A percentile compares a stretch with the other conserved stretches of the same genome.
Evolutionary conservation across 2,888 invertebrate species (phyloP).

Genomic region (Andrena flavipes): DNA sequence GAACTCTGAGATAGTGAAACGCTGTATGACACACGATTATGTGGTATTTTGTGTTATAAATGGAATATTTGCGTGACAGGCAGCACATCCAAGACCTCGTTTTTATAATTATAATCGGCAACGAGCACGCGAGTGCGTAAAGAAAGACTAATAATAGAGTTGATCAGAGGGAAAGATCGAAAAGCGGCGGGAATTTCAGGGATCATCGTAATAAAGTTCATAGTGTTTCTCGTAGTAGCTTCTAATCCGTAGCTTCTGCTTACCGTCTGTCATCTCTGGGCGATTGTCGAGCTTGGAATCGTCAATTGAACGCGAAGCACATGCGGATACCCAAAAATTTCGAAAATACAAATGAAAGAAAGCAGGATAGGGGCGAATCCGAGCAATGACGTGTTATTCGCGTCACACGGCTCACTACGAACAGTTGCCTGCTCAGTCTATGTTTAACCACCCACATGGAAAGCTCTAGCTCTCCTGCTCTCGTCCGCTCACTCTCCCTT

Average conservation of each 20-base stretch:
- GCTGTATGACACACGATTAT: background rate
- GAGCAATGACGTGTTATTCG: conserved; percentile 34
- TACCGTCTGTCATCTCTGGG: conserved; percentile 55
- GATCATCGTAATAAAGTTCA: background rate
- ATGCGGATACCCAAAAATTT: background rate
- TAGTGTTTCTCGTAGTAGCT: too few species aligned
- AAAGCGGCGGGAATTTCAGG: background rate
- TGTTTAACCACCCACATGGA: conserved; percentile 43
- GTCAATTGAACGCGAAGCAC: background rate
- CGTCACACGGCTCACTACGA: conserved; percentile 40
- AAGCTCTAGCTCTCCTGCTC: conserved; percentile 4
- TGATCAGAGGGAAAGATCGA: background rate
- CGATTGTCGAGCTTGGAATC: background rate
- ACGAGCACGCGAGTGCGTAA: background rate
- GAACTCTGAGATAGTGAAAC: background rate
- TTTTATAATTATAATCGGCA: background rate
- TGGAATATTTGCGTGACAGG: background rate
- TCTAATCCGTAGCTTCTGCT: conserved; percentile 27
- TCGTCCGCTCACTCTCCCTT: background rate
- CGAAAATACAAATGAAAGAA: background rate
- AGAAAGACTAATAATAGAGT: too few species aligned
- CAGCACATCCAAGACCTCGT: background rate
- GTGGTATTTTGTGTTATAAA: background rate
- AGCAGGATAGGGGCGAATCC: conserved; percentile 4
- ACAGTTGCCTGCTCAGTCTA: conserved; percentile 19